Evolutionary conservation across 2,113 vertebrate genomes (phyloP).

Genomic region (Phyllostomus discolor): DNA sequence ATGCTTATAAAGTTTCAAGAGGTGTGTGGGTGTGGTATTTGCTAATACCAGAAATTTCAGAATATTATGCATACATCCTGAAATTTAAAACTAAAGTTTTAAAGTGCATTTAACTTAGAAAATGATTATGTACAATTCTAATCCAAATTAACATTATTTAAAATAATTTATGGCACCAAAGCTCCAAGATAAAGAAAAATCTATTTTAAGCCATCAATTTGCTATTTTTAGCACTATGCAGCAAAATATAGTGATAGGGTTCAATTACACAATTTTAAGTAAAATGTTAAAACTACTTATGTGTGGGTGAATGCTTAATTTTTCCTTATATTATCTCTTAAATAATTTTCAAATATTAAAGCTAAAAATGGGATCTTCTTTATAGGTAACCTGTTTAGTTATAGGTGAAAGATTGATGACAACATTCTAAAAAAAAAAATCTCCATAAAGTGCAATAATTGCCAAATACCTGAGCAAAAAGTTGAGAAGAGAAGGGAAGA

Average conservation of each 20-base stretch:
- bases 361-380: constrained; percentile 51
- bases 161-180: constrained; percentile 51
- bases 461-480: constrained; percentile 9
- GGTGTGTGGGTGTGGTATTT: neutral
- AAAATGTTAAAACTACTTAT: constrained; percentile 63
- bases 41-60: neutral
- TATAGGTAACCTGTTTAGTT: constrained; percentile 55
- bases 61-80: neutral
- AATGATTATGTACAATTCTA: constrained; percentile 38
- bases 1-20: neutral
- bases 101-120: neutral
- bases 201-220: constrained; percentile 58
- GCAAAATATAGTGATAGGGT: constrained; percentile 49
- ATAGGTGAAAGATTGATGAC: constrained; percentile 50
- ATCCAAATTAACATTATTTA: constrained; percentile 47
- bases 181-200: constrained; percentile 48
- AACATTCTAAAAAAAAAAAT: constrained; percentile 43
- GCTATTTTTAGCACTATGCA: constrained; percentile 50
- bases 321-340: constrained; percentile 45
- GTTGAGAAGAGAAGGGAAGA: neutral
- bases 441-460: constrained; percentile 50
- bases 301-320: constrained; percentile 53
- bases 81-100: constrained; percentile 45
- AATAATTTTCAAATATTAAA: constrained; percentile 63
- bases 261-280: constrained; percentile 45